Evolutionary conservation across 1,140 invertebrate genomes (phyloP).

Genomic region (Nixonia krombeini): DNA sequence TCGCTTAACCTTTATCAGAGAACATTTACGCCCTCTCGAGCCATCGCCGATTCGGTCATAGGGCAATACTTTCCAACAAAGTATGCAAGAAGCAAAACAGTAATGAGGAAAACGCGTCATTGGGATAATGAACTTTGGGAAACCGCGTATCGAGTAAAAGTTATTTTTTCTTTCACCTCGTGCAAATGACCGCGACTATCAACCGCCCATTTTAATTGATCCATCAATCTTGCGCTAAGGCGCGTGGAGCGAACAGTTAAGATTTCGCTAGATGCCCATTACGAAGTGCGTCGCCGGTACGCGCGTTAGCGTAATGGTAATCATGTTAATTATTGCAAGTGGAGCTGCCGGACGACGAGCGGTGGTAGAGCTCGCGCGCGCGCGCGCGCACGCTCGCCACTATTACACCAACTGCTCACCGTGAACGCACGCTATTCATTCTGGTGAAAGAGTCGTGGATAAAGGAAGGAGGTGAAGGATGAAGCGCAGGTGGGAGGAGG

Average conservation of each 20-base stretch:
- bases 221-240: constrained; percentile 25
- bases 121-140: neutral
- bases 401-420: constrained; percentile 66
- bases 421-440: constrained; percentile 69
- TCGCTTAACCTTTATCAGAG: too few relatives aligned
- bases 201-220: constrained; percentile 33
- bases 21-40: too few relatives aligned
- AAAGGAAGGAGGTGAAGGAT: constrained; percentile 19
- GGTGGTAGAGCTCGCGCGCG: constrained; percentile 62
- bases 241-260: constrained; percentile 19
- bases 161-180: neutral
- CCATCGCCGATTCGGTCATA: too few relatives aligned
- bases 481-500: constrained; percentile 52
- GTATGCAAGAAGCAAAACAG: too few relatives aligned
- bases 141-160: neutral
- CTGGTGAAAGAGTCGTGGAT: constrained; percentile 30
- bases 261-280: constrained; percentile 49
- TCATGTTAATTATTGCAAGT: constrained; percentile 70
- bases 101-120: too few relatives aligned
- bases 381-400: constrained; percentile 69
- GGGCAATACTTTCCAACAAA: too few relatives aligned
- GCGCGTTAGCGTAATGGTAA: constrained; percentile 66
- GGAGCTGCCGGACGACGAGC: constrained; percentile 47
- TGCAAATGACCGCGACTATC: neutral
- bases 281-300: constrained; percentile 46